Evolutionary conservation across 2,888 invertebrate species (phyloP).

Genomic region (Platypus cylindrus): DNA sequence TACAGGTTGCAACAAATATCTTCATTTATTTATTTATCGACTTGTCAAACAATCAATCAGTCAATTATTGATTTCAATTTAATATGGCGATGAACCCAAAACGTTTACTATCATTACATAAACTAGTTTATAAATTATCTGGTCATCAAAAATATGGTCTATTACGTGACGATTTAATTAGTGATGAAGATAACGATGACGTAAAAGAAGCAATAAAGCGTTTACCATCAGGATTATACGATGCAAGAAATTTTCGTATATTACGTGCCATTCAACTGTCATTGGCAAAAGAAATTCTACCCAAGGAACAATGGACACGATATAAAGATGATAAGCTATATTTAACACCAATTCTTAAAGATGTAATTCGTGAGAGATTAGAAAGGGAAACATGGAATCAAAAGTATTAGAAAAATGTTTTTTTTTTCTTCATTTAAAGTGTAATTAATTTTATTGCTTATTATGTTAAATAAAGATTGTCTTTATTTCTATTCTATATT

Average conservation of each 20-base stretch:
- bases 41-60: no score
- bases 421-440: no score
- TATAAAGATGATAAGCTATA: conserved; percentile 6
- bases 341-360: conserved; percentile 5
- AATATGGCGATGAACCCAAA: conserved; percentile 2
- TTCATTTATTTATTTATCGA: no score
- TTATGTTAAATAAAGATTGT: no score
- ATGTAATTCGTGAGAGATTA: conserved; percentile 1
- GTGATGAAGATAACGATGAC: background rate
- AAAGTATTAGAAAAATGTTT: no score
- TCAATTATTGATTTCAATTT: no score
- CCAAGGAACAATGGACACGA: conserved; percentile 5
- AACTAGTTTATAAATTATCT: conserved; percentile 7
- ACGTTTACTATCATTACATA: conserved; percentile 3
- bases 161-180: conserved; percentile 5
- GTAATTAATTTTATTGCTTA: no score
- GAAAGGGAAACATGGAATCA: conserved; percentile 6
- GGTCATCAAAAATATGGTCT: conserved; percentile 7
- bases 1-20: no score
- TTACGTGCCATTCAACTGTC: conserved; percentile 4
- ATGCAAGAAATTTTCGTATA: conserved; percentile 3
- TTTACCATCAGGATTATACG: background rate
- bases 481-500: no score
- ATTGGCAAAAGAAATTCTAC: conserved; percentile 3
- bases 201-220: conserved; percentile 4